phyloP scores from a whole-genome alignment of 2,113 vertebrate species.

The Pantherophis guttatus region DNA sequence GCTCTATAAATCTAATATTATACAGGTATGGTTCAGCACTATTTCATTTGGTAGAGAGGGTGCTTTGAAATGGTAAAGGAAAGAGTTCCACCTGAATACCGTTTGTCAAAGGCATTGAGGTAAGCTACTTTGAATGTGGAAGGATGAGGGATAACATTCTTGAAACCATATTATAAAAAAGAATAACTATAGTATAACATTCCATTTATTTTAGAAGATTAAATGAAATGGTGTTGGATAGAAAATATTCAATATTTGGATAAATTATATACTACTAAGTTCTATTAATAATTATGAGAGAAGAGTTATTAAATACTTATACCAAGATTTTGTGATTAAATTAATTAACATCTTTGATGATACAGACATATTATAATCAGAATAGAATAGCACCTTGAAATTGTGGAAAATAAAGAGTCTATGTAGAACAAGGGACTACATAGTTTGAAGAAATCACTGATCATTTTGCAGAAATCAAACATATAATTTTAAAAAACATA shows the following conservation, averaged over 20 bases:
- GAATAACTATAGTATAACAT: background rate
- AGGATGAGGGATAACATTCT: background rate
- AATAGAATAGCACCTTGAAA: too few relatives aligned
- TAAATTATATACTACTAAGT: too few relatives aligned
- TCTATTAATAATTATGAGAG: too few relatives aligned
- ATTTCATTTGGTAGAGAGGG: background rate
- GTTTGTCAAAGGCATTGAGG: background rate
- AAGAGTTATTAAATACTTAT: too few relatives aligned
- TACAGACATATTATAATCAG: too few relatives aligned
- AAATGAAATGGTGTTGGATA: background rate
- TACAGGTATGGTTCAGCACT: background rate
- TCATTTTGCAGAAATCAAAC: background rate
- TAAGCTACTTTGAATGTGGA: background rate
- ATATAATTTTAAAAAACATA: background rate
- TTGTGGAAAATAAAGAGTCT: background rate
- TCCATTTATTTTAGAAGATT: background rate
- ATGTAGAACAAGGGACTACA: background rate
- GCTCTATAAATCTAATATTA: background rate
- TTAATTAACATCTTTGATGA: too few relatives aligned
- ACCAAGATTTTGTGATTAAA: too few relatives aligned
- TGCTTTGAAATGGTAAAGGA: background rate
- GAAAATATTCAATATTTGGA: background rate
- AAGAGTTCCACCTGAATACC: background rate
- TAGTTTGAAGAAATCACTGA: background rate
- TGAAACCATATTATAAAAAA: background rate